Percentiles rank a stretch among this genome's conserved stretches.
These are phyloP conservation scores for Smutsia temminckii DNA, from an alignment of 2,797 vertebrate species.

Conservation along the genomic window DNA sequence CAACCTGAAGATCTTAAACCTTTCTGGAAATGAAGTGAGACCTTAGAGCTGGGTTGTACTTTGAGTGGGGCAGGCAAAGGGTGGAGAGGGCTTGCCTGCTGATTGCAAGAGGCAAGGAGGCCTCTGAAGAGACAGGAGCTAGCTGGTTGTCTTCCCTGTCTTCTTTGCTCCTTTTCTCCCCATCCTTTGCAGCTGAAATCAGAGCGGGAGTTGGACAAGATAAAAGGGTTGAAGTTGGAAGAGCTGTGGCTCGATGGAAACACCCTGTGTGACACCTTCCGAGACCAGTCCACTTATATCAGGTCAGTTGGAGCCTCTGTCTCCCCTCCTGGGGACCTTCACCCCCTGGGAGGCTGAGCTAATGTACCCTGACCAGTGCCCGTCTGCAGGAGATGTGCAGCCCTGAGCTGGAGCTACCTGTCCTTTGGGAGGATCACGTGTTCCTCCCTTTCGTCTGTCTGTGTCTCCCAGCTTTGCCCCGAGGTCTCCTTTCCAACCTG, in stretches of 20 bases:
- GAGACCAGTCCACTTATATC: constrained; percentile 92
- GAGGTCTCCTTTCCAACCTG: background rate
- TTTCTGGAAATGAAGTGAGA: constrained; percentile 92
- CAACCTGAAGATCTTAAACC: constrained; percentile 90
- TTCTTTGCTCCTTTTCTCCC: background rate
- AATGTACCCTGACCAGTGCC: constrained; percentile 68
- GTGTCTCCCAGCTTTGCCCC: constrained; percentile 18
- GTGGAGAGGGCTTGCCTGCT: background rate
- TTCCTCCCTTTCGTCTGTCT: constrained; percentile 51
- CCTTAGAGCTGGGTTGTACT: background rate
- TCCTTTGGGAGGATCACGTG: constrained; percentile 53
- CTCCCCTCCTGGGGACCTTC: constrained; percentile 76
- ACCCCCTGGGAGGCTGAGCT: constrained; percentile 75
- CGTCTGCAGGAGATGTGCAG: constrained; percentile 72
- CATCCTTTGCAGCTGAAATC: constrained; percentile 87
- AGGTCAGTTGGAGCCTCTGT: constrained; percentile 86
- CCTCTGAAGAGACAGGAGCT: too few relatives aligned
- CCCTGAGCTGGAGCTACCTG: constrained; percentile 68
- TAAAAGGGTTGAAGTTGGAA: constrained; percentile 92
- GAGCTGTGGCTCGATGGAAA: constrained; percentile 94
- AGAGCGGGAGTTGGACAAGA: constrained; percentile 91
- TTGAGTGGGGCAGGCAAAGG: background rate
- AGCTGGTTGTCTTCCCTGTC: background rate
- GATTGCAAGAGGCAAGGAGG: background rate
- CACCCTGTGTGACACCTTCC: constrained; percentile 90